Base-by-base conservation (phyloP, 2,113 vertebrate species). In the Origma solitaria region DNA sequence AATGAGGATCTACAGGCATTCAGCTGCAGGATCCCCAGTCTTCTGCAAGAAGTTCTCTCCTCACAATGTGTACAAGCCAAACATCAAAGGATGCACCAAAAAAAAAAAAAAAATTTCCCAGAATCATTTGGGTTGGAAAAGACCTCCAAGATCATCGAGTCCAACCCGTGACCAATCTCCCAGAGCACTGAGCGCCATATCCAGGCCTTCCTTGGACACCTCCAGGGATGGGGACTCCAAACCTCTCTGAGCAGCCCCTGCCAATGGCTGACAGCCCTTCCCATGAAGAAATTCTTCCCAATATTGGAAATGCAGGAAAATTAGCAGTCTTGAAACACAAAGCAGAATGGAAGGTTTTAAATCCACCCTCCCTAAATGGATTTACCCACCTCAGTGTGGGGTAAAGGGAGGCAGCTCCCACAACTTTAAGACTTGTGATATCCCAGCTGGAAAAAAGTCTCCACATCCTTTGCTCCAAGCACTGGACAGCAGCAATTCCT, bases 141-240 rank as follows among this genome's bases (percentile, higher is more conserved):
- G 31, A 68, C 13, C 47, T 56, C 35, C 7, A 21, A 61, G 31
- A 23, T 7, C 51, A 37, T 5, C 1, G 0, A 33, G 4, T 12
- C 38, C 30, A 35, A 17, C 1, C 30, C 31, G 21, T 40, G 54
- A 2, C 12, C 0, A 0, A 40, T 30, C 4, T 16, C 14, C 28
- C 84, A 79, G 30, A 22, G 30, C 66, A 2, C 31, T 5, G 30
- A 76, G 30, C 31, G 70, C 12, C 54, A 76, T 25, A 12, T 22
- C 38, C 61, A 75, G n/a, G 7, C 6, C 1, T 5, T 56, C 16
- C 57, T 21, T 6, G 47, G 37, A 33, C 44, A 58, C 33, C 16
- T 61, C 47, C 61, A 68, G 30, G 47, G n/a, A 27, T 23, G 30
- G 24, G 17, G 1, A 47, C 24, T 40, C 78, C 54, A 35, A 28